Evolutionary conservation across 2,888 invertebrate genomes (phyloP).

Genomic region (Opisthograptis luteolata): DNA sequence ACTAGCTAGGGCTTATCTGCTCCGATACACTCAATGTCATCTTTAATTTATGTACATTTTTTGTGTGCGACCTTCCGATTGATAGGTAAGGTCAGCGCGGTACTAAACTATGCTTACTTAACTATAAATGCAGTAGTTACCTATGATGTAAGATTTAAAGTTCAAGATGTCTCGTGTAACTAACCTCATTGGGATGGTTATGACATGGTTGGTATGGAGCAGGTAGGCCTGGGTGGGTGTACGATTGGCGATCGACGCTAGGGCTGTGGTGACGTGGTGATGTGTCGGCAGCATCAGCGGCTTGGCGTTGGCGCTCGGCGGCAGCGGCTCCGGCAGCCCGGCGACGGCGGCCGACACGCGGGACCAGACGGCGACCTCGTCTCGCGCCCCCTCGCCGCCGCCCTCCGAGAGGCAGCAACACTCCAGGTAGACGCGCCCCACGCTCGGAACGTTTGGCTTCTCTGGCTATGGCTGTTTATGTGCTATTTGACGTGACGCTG

Average conservation of each 20-base stretch:
- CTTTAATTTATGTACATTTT: conserved; percentile 30
- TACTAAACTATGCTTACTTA: conserved; percentile 17
- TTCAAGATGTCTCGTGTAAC: not conserved
- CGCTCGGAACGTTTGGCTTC: conserved; percentile 75
- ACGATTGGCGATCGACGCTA: conserved; percentile 57
- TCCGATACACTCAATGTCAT: conserved; percentile 53
- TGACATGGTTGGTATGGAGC: conserved; percentile 60
- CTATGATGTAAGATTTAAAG: not conserved
- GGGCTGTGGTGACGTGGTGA: conserved; percentile 82
- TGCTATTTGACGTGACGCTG: conserved; percentile 47
- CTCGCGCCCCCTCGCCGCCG: conserved; percentile 76
- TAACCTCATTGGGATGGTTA: conserved; percentile 27
- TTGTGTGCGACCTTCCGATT: conserved; percentile 40
- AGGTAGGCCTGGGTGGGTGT: conserved; percentile 61
- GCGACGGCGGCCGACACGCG: conserved; percentile 57
- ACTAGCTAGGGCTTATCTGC: conserved; percentile 69
- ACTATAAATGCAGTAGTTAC: not conserved
- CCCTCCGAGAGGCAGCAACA: conserved; percentile 77
- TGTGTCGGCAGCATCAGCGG: conserved; percentile 85
- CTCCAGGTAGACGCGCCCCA: conserved; percentile 80
- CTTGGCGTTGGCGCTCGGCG: conserved; percentile 83
- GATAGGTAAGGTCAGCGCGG: not conserved
- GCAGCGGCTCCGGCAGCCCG: conserved; percentile 76
- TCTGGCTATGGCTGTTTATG: conserved; percentile 65
- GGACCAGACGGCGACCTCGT: conserved; percentile 73